A percentile compares a stretch with the other conserved stretches of the same genome.
Conservation (phyloP, 2,888 invertebrate species). For the Ophonus ardosiacus region DNA sequence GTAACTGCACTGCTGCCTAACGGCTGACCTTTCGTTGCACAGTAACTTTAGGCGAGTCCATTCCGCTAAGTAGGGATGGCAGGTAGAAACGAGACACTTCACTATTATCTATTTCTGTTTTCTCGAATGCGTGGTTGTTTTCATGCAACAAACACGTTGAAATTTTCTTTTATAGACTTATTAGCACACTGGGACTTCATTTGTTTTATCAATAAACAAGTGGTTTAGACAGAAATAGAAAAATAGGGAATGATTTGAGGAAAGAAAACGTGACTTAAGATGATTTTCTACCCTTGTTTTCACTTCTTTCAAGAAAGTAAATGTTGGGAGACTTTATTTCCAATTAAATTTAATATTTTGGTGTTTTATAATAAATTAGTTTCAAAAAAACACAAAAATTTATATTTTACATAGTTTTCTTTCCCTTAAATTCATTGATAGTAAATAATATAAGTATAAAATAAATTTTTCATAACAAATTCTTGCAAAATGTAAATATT, state of each 20-base stretch:
- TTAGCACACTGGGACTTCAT: neutral
- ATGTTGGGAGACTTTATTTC: too few species aligned
- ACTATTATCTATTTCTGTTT: conserved; percentile 53
- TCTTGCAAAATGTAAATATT: too few species aligned
- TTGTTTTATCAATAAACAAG: neutral
- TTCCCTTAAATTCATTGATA: too few species aligned
- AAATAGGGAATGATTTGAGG: neutral
- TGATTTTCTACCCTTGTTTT: neutral
- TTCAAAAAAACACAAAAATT: too few species aligned
- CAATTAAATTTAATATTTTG: too few species aligned
- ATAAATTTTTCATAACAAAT: too few species aligned
- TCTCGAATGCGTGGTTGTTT: conserved; percentile 41
- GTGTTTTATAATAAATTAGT: too few species aligned
- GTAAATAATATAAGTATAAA: too few species aligned
- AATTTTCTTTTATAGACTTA: conserved; percentile 24
- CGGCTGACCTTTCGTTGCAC: conserved; percentile 47
- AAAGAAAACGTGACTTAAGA: neutral
- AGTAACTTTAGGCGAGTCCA: conserved; percentile 49
- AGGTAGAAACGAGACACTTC: conserved; percentile 36
- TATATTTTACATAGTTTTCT: too few species aligned
- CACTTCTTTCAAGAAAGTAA: neutral
- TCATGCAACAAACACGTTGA: conserved; percentile 14
- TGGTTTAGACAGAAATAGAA: neutral
- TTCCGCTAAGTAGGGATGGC: conserved; percentile 24
- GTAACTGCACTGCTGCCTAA: conserved; percentile 35